These are phyloP conservation scores for Pardalotus punctatus DNA, from an alignment of 2,113 vertebrate species.

Conservation along the genomic window DNA sequence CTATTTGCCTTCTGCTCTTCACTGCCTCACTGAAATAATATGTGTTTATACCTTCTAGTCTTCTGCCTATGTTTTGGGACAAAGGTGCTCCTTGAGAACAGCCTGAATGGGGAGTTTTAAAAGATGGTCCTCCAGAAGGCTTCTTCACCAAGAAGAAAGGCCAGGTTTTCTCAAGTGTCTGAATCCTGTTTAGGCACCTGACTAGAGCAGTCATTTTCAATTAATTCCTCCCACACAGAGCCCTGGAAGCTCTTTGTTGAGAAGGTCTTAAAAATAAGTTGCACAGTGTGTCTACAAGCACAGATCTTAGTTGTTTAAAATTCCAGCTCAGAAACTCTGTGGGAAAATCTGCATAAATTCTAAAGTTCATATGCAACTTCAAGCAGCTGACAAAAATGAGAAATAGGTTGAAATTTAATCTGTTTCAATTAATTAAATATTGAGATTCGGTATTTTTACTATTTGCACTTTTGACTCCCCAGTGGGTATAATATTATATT, in stretches of 20 bases:
- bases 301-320: not conserved
- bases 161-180: not conserved
- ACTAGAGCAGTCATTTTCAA: not conserved
- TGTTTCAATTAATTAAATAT: constrained; percentile 62
- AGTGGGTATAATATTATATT: constrained; percentile 78
- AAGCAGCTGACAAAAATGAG: constrained; percentile 1
- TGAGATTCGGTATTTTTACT: constrained; percentile 50
- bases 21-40: not conserved
- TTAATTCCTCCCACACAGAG: not conserved
- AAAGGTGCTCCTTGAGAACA: not conserved
- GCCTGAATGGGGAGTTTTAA: not conserved
- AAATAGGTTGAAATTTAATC: constrained; percentile 42
- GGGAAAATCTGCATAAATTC: constrained; percentile 8
- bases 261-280: not conserved
- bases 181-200: not conserved
- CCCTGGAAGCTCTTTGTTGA: not conserved
- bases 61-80: not conserved
- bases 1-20: not conserved
- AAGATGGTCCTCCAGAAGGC: not conserved
- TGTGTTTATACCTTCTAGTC: not conserved
- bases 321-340: not conserved
- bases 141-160: not conserved
- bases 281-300: not conserved
- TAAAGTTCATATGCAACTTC: not conserved
- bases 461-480: constrained; percentile 66